Evolutionary conservation across 2,888 invertebrate genomes (phyloP), one percentile per base, ranked within the genome.

Genomic region (Pollenia labialis): DNA sequence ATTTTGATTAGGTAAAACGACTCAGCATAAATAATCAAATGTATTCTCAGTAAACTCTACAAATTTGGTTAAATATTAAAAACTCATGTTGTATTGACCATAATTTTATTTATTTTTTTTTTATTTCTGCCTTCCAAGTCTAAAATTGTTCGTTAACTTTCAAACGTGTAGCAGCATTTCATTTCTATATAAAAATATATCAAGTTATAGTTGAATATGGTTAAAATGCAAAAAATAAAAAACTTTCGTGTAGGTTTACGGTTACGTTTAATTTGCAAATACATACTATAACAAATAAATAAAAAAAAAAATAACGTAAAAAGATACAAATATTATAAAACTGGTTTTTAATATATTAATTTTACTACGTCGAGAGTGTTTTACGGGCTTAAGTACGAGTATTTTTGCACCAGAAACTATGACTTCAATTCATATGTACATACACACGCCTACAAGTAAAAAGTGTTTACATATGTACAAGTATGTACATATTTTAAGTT

Each of bases 231-330:
- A 58, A 58, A 32, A 58, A 48, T 32, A 6, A 8, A 52, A 14
- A 77, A 66, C 72, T 72, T 75, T 81, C 66, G 77, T 81, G 81
- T 85, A 58, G 85, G 81, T 77, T 85, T 76, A 85, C 85, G 71
- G 75, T 85, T 85, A 77, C 76, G 32, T 77, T 76, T 72, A 52
- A 18, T 56, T 68, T 50, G 69, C 50, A 69, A 79, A 69, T 60
- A 68, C 14, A 48, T 50, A n/a, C n/a, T n/a, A 54, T 4, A 69
- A 69, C 16, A 44, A 54, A 54, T 42, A 14, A 4, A 62, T n/a
- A 62, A n/a, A 16, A 66, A 11, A 66, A 23, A 48, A 32, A 46
- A 60, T 16, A 48, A 40, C 14, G 14, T 48, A 46, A 74, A 50
- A 50, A 48, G 8, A 14, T 48, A 32, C 32, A n/a, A n/a, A 40